These are phyloP conservation scores for Strigamia crassipes DNA, from an alignment of 2,888 invertebrate species.

Conservation along the genomic window DNA sequence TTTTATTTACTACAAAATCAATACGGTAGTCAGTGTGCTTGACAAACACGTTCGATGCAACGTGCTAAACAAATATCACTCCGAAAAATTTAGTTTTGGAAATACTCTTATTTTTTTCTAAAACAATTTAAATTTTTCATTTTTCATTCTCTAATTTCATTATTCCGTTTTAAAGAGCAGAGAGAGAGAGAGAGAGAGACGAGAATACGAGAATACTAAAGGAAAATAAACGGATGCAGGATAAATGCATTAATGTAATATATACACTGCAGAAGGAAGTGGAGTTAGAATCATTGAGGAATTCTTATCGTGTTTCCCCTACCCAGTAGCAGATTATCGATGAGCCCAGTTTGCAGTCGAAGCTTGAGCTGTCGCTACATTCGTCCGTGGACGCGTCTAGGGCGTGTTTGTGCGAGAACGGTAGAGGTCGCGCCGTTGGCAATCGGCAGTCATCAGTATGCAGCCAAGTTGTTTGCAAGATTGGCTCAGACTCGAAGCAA, in stretches of 20 bases:
- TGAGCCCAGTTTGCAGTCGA: background rate
- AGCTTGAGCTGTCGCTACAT: background rate
- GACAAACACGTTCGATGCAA: no score
- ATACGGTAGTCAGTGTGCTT: no score
- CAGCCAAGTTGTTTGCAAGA: background rate
- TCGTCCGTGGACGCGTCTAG: conserved; percentile 6
- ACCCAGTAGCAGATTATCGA: background rate
- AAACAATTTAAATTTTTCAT: no score
- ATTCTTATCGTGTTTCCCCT: background rate
- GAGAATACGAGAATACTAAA: no score
- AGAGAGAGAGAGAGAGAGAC: no score
- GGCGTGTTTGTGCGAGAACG: background rate
- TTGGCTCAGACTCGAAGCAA: background rate
- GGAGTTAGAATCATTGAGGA: background rate
- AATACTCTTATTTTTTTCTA: no score
- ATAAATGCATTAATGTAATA: background rate
- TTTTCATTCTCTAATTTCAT: no score
- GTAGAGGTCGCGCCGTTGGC: background rate
- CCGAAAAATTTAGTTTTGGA: no score
- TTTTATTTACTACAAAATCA: no score
- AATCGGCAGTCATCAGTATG: no score
- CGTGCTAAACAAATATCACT: no score
- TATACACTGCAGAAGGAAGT: background rate
- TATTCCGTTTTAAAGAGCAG: no score
- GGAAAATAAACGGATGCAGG: background rate